These are phyloP conservation scores for Sinhomidia bicolor DNA, from an alignment of 2,888 invertebrate genomes.

Conservation along the genomic window DNA sequence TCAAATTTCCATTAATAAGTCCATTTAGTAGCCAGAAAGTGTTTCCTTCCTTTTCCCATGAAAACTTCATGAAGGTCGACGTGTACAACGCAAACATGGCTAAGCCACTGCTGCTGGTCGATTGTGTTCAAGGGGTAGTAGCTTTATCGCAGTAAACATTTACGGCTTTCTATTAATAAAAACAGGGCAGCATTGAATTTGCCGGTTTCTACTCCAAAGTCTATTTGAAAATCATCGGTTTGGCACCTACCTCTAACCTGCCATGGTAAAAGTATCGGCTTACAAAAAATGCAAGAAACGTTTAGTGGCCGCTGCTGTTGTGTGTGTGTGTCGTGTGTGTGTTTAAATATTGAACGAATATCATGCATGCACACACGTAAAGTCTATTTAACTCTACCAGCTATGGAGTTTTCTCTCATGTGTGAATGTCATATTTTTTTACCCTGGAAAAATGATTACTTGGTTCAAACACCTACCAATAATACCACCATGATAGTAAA, in stretches of 20 bases:
- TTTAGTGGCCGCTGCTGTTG: not conserved
- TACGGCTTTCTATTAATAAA: not conserved
- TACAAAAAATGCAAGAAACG: constrained; percentile 13
- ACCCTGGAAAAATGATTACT: not conserved
- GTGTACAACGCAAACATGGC: too few species aligned
- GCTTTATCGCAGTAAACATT: not conserved
- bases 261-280: not conserved
- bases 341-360: constrained; percentile 39
- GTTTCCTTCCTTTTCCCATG: constrained; percentile 66
- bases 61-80: constrained; percentile 54
- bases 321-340: constrained; percentile 4
- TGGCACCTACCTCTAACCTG: constrained; percentile 26
- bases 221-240: constrained; percentile 28
- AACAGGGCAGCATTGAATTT: not conserved
- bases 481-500: not conserved
- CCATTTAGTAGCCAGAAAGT: constrained; percentile 67
- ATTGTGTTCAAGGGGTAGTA: not conserved
- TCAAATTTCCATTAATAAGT: constrained; percentile 75
- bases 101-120: not conserved
- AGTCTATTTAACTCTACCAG: too few species aligned
- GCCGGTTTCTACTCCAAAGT: not conserved
- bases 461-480: not conserved
- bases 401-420: not conserved
- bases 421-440: constrained; percentile 3
- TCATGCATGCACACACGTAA: not conserved